Conservation (phyloP, 2,888 invertebrate species). For the Sturmia bella region DNA sequence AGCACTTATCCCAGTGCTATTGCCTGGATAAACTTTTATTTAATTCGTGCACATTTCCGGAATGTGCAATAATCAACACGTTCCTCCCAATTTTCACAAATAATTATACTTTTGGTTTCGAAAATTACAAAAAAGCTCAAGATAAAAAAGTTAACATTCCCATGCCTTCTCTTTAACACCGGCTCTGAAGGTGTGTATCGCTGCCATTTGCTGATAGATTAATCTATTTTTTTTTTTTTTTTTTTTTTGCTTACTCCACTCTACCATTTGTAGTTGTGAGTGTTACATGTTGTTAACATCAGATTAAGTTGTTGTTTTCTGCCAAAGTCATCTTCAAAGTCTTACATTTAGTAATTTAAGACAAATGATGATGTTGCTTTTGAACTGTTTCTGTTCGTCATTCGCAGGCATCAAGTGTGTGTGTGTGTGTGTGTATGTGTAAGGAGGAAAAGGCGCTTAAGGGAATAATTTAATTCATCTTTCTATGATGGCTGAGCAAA, state of each 20-base stretch:
- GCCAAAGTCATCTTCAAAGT: conserved; percentile 28
- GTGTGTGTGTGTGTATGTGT: too few relatives aligned
- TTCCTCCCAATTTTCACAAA: not conserved
- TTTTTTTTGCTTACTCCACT: not conserved
- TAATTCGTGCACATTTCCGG: not conserved
- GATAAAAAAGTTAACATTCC: not conserved
- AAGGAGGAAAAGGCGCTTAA: conserved; percentile 54
- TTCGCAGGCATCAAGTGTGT: conserved; percentile 11
- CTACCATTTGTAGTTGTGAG: conserved; percentile 24
- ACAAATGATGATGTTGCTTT: conserved; percentile 69
- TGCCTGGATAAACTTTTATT: not conserved
- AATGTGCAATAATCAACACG: not conserved
- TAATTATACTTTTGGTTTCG: conserved; percentile 14
- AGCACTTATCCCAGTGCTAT: too few relatives aligned
- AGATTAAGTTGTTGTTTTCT: conserved; percentile 68
- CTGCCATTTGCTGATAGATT: conserved; percentile 52
- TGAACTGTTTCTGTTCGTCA: conserved; percentile 47
- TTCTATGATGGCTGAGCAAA: conserved; percentile 15
- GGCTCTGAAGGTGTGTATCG: conserved; percentile 26
- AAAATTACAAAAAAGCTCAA: not conserved
- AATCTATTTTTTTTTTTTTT: conserved; percentile 25
- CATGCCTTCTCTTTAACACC: not conserved
- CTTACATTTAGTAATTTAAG: conserved; percentile 62
- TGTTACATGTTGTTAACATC: conserved; percentile 65
- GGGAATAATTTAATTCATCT: conserved; percentile 55